These are phyloP conservation scores for Tromatobia lineatoria DNA, from an alignment of 2,888 invertebrate genomes.

Conservation along the genomic window DNA sequence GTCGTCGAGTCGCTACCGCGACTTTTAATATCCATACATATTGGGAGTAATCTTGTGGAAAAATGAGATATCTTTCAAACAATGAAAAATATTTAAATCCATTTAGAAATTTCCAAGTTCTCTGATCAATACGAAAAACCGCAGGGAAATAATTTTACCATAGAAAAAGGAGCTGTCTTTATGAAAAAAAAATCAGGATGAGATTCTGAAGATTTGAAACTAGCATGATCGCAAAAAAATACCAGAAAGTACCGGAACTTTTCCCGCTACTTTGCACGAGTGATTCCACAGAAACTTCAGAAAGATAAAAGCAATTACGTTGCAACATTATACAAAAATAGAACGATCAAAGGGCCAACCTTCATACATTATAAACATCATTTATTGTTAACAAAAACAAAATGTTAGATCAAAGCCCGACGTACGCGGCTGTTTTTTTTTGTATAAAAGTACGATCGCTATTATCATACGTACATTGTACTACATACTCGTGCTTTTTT, in stretches of 20 bases:
- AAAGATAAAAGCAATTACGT: background rate
- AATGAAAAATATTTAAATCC: too few relatives aligned
- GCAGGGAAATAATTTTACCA: background rate
- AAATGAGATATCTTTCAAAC: too few relatives aligned
- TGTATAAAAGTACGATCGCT: conserved; percentile 81
- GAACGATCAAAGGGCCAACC: conserved; percentile 7
- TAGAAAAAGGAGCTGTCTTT: background rate
- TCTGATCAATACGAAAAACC: too few relatives aligned
- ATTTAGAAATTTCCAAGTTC: too few relatives aligned
- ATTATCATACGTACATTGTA: conserved; percentile 78
- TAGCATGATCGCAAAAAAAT: background rate
- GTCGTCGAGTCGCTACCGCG: too few relatives aligned
- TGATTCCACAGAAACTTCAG: background rate
- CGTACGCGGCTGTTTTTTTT: conserved; percentile 73
- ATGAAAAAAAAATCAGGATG: background rate
- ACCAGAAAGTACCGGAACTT: background rate
- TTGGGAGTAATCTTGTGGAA: too few relatives aligned
- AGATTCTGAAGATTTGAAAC: background rate
- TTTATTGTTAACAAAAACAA: conserved; percentile 83
- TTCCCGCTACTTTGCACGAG: background rate
- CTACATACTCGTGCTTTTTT: conserved; percentile 75
- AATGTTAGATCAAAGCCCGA: conserved; percentile 77
- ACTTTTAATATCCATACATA: too few relatives aligned
- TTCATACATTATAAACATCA: conserved; percentile 79
- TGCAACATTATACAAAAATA: background rate